A percentile compares a stretch with the other conserved stretches of the same genome.
Evolutionary conservation across 2,113 vertebrate genomes (phyloP).

Genomic region (Plestiodon gilberti): DNA sequence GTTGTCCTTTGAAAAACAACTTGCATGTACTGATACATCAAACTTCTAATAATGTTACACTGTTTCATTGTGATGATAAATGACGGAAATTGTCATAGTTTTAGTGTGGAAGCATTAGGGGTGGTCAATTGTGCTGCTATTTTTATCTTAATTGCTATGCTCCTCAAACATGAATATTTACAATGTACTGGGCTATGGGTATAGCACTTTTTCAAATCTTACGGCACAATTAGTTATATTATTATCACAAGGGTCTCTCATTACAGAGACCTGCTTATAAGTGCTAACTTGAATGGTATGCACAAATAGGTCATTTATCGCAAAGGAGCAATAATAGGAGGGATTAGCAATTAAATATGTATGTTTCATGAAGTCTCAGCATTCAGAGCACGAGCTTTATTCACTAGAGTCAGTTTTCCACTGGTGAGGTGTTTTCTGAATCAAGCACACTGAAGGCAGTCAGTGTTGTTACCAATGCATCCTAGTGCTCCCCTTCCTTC

Average conservation of each 20-base stretch:
- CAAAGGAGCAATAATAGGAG: neutral
- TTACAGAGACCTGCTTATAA: neutral
- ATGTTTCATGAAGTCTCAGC: neutral
- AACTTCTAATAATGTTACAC: neutral
- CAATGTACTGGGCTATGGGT: neutral
- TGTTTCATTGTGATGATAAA: constrained; percentile 1
- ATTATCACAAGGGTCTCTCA: neutral
- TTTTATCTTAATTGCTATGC: constrained; percentile 3
- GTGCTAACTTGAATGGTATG: neutral
- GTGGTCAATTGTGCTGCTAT: neutral
- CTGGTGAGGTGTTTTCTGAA: neutral
- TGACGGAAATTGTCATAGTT: neutral
- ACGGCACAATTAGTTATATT: neutral
- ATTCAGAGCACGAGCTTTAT: neutral
- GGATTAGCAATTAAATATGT: neutral
- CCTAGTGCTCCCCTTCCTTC: neutral
- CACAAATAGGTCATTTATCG: neutral
- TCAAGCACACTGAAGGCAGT: neutral
- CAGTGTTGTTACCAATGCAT: neutral
- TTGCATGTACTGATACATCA: neutral
- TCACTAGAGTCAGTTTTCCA: neutral
- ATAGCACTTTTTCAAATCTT: neutral
- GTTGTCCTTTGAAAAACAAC: neutral
- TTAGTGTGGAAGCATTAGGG: neutral
- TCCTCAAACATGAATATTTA: neutral